A percentile compares a stretch with the other conserved stretches of the same genome.
Conservation (phyloP, 2,797 vertebrate species). For the Natrix natrix region DNA sequence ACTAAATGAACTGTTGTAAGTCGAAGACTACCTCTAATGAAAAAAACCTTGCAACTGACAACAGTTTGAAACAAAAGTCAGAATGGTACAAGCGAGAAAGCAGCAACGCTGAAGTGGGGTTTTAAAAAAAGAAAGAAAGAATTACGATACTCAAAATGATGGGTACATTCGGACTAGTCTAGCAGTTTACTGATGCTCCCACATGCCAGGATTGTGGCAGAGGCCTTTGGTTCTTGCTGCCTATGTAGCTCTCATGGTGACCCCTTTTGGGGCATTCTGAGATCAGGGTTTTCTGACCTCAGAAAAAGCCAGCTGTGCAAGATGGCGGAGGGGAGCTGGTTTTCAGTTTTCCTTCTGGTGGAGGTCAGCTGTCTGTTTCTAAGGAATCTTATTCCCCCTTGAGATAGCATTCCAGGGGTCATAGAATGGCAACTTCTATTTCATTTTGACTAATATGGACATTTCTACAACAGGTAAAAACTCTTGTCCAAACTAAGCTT, state of each 20-base stretch:
- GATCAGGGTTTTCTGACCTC: not conserved
- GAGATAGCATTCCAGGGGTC: not conserved
- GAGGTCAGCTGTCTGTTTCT: not conserved
- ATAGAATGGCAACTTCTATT: not conserved
- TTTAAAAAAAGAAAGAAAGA: not conserved
- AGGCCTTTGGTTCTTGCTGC: not conserved
- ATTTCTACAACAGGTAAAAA: not conserved
- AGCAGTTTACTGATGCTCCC: not conserved
- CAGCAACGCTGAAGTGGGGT: not conserved
- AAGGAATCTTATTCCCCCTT: not conserved
- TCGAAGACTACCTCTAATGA: not conserved
- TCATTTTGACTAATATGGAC: not conserved
- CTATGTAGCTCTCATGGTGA: not conserved
- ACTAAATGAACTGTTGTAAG: not conserved
- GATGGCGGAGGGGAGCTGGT: not conserved
- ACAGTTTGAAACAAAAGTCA: not conserved
- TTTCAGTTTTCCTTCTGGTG: not conserved
- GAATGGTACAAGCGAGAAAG: not conserved
- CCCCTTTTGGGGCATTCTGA: not conserved
- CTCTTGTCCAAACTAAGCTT: not conserved
- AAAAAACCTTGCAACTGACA: not conserved
- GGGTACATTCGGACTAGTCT: not conserved
- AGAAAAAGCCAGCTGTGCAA: not conserved
- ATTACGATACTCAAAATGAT: not conserved
- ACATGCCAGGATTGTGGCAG: not conserved